phyloP scores from a whole-genome alignment of 2,113 vertebrate species.

The Pteruthius melanotis region DNA sequence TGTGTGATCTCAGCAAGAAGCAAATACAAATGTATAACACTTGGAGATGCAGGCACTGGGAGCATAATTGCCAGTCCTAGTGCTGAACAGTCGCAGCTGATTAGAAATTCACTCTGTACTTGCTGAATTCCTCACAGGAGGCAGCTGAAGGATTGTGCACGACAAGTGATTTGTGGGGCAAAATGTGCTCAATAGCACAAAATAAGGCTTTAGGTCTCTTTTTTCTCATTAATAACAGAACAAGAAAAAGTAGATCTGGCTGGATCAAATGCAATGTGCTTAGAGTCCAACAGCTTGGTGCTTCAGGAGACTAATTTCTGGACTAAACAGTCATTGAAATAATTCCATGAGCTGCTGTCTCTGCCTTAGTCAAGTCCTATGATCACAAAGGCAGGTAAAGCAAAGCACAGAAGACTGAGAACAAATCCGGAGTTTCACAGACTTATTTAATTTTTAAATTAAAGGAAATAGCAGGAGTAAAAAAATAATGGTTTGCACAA shows the following conservation, averaged over 20 bases:
- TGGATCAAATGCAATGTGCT: neutral
- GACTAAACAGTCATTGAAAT: neutral
- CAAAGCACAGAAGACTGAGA: neutral
- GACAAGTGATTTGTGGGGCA: conserved; percentile 26
- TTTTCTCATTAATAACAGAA: conserved; percentile 22
- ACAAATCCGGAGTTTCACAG: neutral
- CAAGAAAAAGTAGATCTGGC: neutral
- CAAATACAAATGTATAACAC: conserved; percentile 26
- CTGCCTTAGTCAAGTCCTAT: neutral
- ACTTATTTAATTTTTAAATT: neutral
- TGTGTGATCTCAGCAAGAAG: conserved; percentile 32
- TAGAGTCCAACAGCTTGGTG: neutral
- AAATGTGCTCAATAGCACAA: conserved; percentile 30
- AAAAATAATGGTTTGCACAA: neutral
- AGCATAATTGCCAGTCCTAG: conserved; percentile 35
- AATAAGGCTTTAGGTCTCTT: conserved; percentile 4
- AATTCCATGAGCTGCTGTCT: neutral
- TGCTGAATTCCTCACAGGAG: conserved; percentile 22
- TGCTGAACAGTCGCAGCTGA: conserved; percentile 1
- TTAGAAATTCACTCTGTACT: conserved; percentile 35
- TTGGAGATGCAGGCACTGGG: neutral
- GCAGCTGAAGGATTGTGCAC: neutral
- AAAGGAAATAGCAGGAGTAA: neutral
- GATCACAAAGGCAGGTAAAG: neutral
- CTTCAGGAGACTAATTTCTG: neutral